A percentile compares a stretch with the other conserved stretches of the same genome.
These are phyloP conservation scores for Carposina sasakii DNA, from an alignment of 1,140 invertebrate species.

Conservation along the genomic window DNA sequence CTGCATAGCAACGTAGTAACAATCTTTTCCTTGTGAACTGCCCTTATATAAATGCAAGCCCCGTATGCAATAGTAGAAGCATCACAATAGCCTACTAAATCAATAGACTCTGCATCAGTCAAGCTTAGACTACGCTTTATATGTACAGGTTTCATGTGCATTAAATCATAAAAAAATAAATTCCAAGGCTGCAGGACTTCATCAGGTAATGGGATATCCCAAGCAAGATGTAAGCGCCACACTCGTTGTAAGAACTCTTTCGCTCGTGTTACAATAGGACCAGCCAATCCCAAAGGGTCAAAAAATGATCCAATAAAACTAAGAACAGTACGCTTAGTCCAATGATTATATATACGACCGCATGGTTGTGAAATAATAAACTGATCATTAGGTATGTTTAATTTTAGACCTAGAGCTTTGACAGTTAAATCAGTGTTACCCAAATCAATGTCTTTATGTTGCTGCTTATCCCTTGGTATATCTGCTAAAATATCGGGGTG, in stretches of 20 bases:
- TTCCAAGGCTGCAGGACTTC: conserved; percentile 1
- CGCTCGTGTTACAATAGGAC: conserved; percentile 21
- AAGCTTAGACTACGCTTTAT: not conserved
- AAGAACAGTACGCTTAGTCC: conserved; percentile 24
- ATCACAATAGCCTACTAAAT: conserved; percentile 8
- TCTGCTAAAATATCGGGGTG: conserved; percentile 6
- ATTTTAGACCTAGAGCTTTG: conserved; percentile 6
- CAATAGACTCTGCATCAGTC: not conserved
- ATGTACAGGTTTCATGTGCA: not conserved
- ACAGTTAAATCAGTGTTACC: conserved; percentile 5
- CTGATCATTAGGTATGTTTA: conserved; percentile 13
- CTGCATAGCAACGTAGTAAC: not conserved
- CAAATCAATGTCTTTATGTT: conserved; percentile 4
- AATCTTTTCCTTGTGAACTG: not conserved
- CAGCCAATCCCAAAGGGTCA: conserved; percentile 29
- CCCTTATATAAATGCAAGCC: conserved; percentile 3
- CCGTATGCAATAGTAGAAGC: conserved; percentile 1
- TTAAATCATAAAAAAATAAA: not conserved
- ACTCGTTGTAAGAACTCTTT: conserved; percentile 28
- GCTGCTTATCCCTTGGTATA: conserved; percentile 3
- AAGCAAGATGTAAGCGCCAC: conserved; percentile 24
- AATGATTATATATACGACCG: not conserved
- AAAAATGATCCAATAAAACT: conserved; percentile 25
- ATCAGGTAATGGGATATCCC: conserved; percentile 12
- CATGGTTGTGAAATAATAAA: conserved; percentile 5